A percentile compares a stretch with the other conserved stretches of the same genome.
Evolutionary conservation across 2,113 vertebrate genomes (phyloP).

Genomic region (Collichthys lucidus): DNA sequence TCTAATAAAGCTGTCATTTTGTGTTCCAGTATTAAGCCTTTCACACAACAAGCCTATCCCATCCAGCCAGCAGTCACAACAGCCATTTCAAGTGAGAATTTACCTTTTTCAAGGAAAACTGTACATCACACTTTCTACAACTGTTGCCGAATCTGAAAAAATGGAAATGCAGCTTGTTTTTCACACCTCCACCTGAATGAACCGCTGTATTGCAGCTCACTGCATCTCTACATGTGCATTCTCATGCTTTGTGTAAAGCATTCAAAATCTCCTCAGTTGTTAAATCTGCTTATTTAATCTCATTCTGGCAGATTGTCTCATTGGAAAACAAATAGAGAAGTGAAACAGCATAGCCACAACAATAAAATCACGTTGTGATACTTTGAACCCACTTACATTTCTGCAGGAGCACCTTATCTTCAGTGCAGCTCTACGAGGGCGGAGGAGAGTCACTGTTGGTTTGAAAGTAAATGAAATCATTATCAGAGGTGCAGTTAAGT

Average conservation of each 20-base stretch:
- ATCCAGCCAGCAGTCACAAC: constrained; percentile 95
- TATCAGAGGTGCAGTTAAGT: background rate
- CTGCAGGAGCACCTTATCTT: background rate
- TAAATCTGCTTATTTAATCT: background rate
- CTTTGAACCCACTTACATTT: constrained; percentile 19
- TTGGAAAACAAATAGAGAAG: constrained; percentile 18
- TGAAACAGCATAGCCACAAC: background rate
- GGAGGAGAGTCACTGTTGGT: background rate
- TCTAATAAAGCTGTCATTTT: constrained; percentile 41
- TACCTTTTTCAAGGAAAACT: background rate
- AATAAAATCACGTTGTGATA: constrained; percentile 16
- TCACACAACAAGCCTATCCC: constrained; percentile 95
- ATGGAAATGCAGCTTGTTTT: background rate
- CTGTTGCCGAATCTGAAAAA: background rate
- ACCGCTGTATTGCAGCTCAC: background rate
- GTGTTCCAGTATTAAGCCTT: constrained; percentile 93
- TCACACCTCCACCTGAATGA: background rate
- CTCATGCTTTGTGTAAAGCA: background rate
- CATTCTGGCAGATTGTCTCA: background rate
- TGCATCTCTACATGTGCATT: background rate
- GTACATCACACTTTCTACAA: background rate
- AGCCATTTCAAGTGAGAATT: constrained; percentile 93
- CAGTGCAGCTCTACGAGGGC: background rate
- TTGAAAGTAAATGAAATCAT: background rate
- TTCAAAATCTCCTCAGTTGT: background rate